These are phyloP conservation scores for Hemithea aestivaria DNA, from an alignment of 2,888 invertebrate species.

Conservation along the genomic window DNA sequence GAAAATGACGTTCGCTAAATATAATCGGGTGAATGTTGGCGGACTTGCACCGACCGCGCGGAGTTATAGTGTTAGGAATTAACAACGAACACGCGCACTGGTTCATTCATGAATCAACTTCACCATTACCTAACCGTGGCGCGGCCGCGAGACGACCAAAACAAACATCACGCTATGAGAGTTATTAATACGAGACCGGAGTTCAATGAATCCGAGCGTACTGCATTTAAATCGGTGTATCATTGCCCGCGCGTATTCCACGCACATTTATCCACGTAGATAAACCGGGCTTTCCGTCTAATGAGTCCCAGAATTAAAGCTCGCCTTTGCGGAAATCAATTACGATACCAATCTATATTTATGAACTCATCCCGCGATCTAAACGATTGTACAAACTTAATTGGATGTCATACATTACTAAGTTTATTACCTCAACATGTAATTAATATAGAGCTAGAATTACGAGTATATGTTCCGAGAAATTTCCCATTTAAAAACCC, in stretches of 20 bases:
- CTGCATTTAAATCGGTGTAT: constrained; percentile 58
- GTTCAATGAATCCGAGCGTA: constrained; percentile 70
- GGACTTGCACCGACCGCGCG: constrained; percentile 50
- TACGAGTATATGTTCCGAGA: constrained; percentile 46
- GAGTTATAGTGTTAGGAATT: no score
- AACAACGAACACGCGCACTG: constrained; percentile 42
- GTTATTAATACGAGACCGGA: constrained; percentile 75
- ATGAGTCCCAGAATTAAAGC: constrained; percentile 42
- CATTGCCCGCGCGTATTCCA: constrained; percentile 41
- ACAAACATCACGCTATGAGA: constrained; percentile 64
- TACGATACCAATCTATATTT: constrained; percentile 50
- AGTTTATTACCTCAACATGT: constrained; percentile 53
- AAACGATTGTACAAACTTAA: constrained; percentile 54
- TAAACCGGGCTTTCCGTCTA: constrained; percentile 38
- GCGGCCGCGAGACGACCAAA: constrained; percentile 60
- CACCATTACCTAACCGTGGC: constrained; percentile 70
- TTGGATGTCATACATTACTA: constrained; percentile 55
- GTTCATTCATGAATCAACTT: constrained; percentile 78
- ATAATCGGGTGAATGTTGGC: constrained; percentile 47
- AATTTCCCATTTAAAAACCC: constrained; percentile 52
- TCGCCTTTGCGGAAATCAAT: constrained; percentile 50
- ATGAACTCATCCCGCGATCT: constrained; percentile 39
- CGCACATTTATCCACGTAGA: constrained; percentile 44
- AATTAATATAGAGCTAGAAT: constrained; percentile 52
- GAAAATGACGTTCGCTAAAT: constrained; percentile 71